Conservation (phyloP, 2,797 vertebrate species). For the Falco peregrinus region DNA sequence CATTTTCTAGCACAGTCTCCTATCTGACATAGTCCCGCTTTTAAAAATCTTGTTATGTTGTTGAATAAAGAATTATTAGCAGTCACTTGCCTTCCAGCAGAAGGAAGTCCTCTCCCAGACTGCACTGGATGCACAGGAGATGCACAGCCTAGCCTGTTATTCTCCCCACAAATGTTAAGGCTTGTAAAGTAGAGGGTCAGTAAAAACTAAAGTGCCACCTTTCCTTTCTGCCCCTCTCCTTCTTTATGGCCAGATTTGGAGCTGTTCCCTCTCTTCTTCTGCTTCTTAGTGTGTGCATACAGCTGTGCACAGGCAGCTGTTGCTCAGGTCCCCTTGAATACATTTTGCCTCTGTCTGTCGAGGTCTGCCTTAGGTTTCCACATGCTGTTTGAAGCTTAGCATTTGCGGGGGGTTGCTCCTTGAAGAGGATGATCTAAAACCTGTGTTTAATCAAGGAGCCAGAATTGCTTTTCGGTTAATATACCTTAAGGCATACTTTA, state of each 20-base stretch:
- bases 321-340: background rate
- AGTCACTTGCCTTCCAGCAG: background rate
- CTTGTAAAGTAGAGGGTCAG: background rate
- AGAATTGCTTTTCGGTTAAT: slow-evolving; percentile 25
- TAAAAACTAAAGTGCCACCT: background rate
- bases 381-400: background rate
- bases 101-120: background rate
- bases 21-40: background rate
- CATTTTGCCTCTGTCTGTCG: background rate
- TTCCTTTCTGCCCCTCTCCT: background rate
- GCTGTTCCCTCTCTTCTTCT: background rate
- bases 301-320: background rate
- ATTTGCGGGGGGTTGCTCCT: background rate
- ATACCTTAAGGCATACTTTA: slow-evolving; percentile 29
- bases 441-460: slow-evolving; percentile 11
- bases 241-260: background rate
- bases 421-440: slow-evolving; percentile 5
- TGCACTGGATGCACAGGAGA: too few species aligned
- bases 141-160: background rate
- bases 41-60: background rate
- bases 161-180: background rate
- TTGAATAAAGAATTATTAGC: background rate
- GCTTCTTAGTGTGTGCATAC: background rate
- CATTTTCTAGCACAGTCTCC: background rate
- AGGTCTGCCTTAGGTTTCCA: background rate